Evolutionary conservation across 2,113 vertebrate genomes (phyloP), one percentile per base, ranked within the genome.

Genomic region (Calypte anna): DNA sequence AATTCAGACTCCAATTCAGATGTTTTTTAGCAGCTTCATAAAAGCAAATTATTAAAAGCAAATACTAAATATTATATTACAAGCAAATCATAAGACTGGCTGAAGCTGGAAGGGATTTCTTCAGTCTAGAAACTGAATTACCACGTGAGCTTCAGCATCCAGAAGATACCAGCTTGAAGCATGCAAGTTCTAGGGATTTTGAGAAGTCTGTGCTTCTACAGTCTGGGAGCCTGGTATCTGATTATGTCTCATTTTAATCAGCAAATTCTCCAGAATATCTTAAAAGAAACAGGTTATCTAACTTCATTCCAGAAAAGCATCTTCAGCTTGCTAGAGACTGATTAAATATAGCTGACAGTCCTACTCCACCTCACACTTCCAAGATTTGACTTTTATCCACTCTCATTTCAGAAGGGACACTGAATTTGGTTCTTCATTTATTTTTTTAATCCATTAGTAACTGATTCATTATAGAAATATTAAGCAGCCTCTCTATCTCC

Each of bases 141-240:
- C 40, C 44, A 3, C 0, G 1, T 16, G 46, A n/a, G 70, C 63
- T 82, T 53, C 12, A 18, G 17, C n/a, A 50, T 20, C 0, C 1
- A 69, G 82, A 74, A 59, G 31, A 3, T 7, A 57, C 1, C 62
- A 55, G 54, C 31, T 48, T 20, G 4, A 27, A 66, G 40, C 40
- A 23, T 4, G 6, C 8, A 22, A 13, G 72, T 76, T 44, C 50
- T 88, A 30, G 59, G 50, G 36, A 88, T 43, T 53, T 70, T 43
- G 58, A 72, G 33, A 31, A 44, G 54, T 48, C 23, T 59, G 55
- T 10, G 20, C 54, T 82, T 66, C 57, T 27, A 55, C 22, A 50
- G 46, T 27, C 30, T 33, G 4, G 20, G 22, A 57, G 63, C 46
- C 72, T 18, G 8, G 13, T 19, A 54, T 28, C 24, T n/a, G 51